Base-by-base conservation (phyloP, 2,113 vertebrate genomes). In the Canis aureus region DNA sequence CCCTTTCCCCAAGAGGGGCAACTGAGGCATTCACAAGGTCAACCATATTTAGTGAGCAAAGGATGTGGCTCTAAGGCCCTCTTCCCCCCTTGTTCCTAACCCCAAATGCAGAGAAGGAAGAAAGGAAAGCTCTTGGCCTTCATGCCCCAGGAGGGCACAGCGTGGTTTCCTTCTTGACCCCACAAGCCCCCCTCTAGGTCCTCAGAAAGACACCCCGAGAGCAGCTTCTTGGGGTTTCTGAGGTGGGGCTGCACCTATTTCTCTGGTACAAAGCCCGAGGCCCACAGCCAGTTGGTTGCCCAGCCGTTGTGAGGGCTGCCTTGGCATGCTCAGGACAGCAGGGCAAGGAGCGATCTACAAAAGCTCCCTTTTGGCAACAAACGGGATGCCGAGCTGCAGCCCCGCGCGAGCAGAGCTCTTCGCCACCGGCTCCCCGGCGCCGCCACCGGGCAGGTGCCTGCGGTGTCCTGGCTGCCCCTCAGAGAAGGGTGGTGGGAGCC, bases 31-130 rank as follows among this genome's bases (percentile, higher is more conserved):
- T 78, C 29, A n/a, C 60, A 57, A 51, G 27, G 57, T 59, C 64
- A 76, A 38, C 38, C 19, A n/a, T 7, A 9, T 91, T 89, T 81
- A 57, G 67, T 35, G 43, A 3, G 2, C 17, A 91, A 93, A 91
- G 35, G 89, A 5, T 35, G 60, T 23, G 20, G 22, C 32, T 27
- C 15, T 93, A 89, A 67, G 60, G 16, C 1, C 0, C 19, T 81
- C 85, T 17, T 29, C n/a, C 25, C 80, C 10, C 5, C 3, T 83
- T 59, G 16, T 49, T 62, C 73, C 60, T 59, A 89, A 20, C 8
- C 83, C 73, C 80, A 97, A 95, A 92, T 60, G 35, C 22, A 35
- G 57, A 89, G 7, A 64, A 87, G 15, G n/a, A 38, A 38, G 62
- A 85, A 90, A 81, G 35, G 15, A 73, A 92, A 84, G 6, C 32